Base-by-base conservation (phyloP, 1,140 invertebrate species). In the Leptonema lineaticorne region DNA sequence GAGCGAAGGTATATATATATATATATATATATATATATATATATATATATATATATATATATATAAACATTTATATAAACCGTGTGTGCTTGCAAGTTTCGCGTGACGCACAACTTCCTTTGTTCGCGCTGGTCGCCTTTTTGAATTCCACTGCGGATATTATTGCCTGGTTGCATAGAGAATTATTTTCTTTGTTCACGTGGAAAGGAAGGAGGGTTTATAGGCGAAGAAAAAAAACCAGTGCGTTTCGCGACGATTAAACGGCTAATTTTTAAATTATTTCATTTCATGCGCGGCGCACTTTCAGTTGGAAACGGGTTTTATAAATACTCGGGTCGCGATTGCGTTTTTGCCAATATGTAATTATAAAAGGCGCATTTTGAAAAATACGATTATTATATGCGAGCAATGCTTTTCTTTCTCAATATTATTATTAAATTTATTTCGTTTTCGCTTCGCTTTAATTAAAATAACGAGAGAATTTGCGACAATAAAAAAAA, bases 241-340 rank as follows among this genome's bases (percentile, higher is more conserved):
- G 50, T 45, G 11, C 30, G n/a, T 41, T 16, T 41, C 9, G 9
- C 16, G 37, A 14, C 11, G 37, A 41, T 41, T 41, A 9, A 53
- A 53, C 18, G 6, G 50, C 50, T 53, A 53, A 53, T 53, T 53
- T 53, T 53, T 1, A 53, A 53, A 53, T 53, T 53, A 26, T 53
- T 22, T 20, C 50, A 53, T 53, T 53, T 53, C 22, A 53, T 26
- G 50, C 50, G 50, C 50, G 50, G 50, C 22, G 11, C 4, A 26
- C 9, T 9, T 53, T 53, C 50, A 53, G 27, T n/a, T 26, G 50
- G 24, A 53, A 53, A 11, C 46, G 46, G 8, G 46, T 48, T 22
- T 11, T 18, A 11, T 50, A 50, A 16, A 22, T 16, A 53, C 27
- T n/a, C n/a, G n/a, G n/a, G n/a, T n/a, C n/a, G 50, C 50, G 22